Percentiles rank a stretch among this genome's conserved stretches.
Evolutionary conservation across 2,797 vertebrate species (phyloP).

Genomic region (Oreochromis grahami): DNA sequence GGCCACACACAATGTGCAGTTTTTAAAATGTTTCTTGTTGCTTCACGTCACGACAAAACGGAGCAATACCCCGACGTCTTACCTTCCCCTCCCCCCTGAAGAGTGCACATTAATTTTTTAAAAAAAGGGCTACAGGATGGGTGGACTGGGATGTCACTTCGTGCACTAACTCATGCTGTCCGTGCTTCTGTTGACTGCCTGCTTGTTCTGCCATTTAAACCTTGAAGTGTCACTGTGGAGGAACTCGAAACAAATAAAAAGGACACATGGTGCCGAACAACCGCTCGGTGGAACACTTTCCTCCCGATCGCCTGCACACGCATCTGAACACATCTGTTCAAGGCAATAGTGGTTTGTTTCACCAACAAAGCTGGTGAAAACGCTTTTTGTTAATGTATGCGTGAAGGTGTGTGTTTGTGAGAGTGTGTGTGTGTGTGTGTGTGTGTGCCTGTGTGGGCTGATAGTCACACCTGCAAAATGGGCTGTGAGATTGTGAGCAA

Average conservation of each 20-base stretch:
- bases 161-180: constrained; percentile 19
- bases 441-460: not conserved
- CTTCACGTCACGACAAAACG: constrained; percentile 29
- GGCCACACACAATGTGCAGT: not conserved
- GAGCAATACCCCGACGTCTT: constrained; percentile 53
- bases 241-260: not conserved
- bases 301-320: constrained; percentile 24
- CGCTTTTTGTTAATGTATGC: constrained; percentile 39
- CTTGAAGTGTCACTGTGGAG: not conserved
- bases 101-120: constrained; percentile 38
- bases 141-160: constrained; percentile 50
- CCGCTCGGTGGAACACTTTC: not conserved
- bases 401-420: constrained; percentile 2
- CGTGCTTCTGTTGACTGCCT: not conserved
- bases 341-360: constrained; percentile 63
- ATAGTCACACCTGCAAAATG: constrained; percentile 34
- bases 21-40: not conserved
- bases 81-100: not conserved
- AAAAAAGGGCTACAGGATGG: constrained; percentile 68
- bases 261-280: not conserved
- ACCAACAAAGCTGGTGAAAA: constrained; percentile 34
- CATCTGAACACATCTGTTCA: constrained; percentile 28
- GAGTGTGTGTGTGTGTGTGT: not conserved
- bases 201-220: not conserved
- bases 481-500: constrained; percentile 64